Percentiles rank a stretch among this genome's conserved stretches.
Conservation (phyloP, 2,888 invertebrate genomes). For the Opisthograptis luteolata region DNA sequence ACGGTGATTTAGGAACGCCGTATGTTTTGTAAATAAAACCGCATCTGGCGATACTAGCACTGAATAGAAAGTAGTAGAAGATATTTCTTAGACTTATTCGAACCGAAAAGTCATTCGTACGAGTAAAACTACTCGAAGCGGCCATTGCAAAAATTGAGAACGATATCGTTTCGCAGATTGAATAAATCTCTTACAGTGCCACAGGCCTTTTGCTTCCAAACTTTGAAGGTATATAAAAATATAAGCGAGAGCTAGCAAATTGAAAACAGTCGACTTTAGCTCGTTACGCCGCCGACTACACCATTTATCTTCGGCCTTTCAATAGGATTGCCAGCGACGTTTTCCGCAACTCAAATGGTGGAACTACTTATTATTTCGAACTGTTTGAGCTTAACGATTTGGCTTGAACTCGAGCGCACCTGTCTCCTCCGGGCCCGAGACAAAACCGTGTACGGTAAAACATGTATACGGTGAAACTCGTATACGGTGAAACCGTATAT, state of each 20-base stretch:
- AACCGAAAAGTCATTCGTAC: conserved; percentile 20
- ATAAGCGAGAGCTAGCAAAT: conserved; percentile 66
- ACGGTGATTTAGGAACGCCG: not conserved
- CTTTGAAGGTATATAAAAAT: conserved; percentile 42
- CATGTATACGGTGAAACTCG: not conserved
- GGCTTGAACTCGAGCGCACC: conserved; percentile 66
- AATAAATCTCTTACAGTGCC: conserved; percentile 34
- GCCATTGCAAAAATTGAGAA: conserved; percentile 38
- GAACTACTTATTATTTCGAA: conserved; percentile 81
- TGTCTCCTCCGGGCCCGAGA: conserved; percentile 43
- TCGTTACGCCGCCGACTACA: conserved; percentile 76
- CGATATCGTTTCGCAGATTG: conserved; percentile 35
- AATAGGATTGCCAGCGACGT: conserved; percentile 79
- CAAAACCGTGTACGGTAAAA: conserved; percentile 1
- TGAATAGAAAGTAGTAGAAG: conserved; percentile 19
- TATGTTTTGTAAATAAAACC: not conserved
- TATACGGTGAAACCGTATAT: conserved; percentile 2
- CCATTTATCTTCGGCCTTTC: conserved; percentile 82
- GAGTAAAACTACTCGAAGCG: conserved; percentile 32
- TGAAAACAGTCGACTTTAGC: conserved; percentile 80
- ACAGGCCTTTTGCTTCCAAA: conserved; percentile 17
- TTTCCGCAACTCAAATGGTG: conserved; percentile 77
- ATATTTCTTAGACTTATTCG: conserved; percentile 11
- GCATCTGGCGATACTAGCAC: not conserved
- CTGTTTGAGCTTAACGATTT: conserved; percentile 78